Evolutionary conservation across 2,797 vertebrate genomes (phyloP), one percentile per base, ranked within the genome.

Genomic region (Bucorvus abyssinicus): DNA sequence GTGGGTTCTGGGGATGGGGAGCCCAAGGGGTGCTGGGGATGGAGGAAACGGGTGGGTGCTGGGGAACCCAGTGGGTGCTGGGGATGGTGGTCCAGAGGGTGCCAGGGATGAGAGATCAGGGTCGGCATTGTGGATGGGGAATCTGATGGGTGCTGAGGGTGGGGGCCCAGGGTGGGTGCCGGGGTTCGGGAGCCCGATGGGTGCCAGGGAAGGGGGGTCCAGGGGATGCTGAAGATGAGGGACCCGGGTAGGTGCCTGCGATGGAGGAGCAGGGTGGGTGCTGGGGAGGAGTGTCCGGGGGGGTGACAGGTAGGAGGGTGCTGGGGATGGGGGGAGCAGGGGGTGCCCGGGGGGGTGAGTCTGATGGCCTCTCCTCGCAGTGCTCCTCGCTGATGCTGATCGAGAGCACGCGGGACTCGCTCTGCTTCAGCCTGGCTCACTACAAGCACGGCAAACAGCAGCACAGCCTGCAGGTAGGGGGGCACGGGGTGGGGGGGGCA

Each of bases 381-480:
- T 99, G 99, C 84, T 98, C 99, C 80, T 99, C 99, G 4, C 93
- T 99, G 92, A 99, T 99, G 99, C 97, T 99, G 84, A 99, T 99
- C 0, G 99, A 99, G 96, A 99, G 98, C 68, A 98, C 99, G 4
- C 98, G 99, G 96, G 99, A 99, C 95, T 99, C 99, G 0, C 98
- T 99, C 55, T 98, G 98, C 97, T 99, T 99, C 98, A 99, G 98
- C 10, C 98, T 99, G 89, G 99, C 99, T 14, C 99, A 99, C 96
- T 99, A 99, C 96, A 99, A 99, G 95, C 99, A 13, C 13, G 44
- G 98, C 93, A 99, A 99, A 80, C 99, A 99, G 84, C 99, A 99
- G 44, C 98, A 99, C 92, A 99, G 98, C 44, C 98, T 99, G 88
- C 99, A 99, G 99, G 99, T 99, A 97, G 29, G 20, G 26, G 12